phyloP scores from a whole-genome alignment of 2,113 vertebrate species.

The Malurus alboscapulatus region DNA sequence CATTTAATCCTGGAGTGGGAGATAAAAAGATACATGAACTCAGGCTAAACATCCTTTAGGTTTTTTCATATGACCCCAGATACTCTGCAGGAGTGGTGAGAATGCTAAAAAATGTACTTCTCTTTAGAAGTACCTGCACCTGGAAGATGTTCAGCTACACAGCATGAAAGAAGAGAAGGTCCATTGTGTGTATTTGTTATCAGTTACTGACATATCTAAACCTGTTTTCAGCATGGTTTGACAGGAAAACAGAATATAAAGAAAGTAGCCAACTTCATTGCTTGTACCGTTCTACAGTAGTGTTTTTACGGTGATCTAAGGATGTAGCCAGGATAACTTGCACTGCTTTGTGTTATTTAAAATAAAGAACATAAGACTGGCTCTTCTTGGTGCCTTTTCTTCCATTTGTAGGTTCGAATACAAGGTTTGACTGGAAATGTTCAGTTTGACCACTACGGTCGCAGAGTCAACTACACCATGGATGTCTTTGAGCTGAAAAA shows the following conservation, averaged over 20 bases:
- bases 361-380: background rate
- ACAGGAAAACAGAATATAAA: background rate
- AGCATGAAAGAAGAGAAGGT: background rate
- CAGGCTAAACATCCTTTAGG: background rate
- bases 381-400: background rate
- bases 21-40: background rate
- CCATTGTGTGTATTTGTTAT: background rate
- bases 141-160: background rate
- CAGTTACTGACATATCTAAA: background rate
- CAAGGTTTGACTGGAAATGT: constrained; percentile 96
- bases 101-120: background rate
- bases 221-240: background rate
- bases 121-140: background rate
- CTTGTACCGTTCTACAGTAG: background rate
- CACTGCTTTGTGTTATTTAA: background rate
- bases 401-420: constrained; percentile 86
- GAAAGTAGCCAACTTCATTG: background rate
- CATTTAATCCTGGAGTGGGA: background rate
- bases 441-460: constrained; percentile 97
- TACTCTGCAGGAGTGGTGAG: background rate
- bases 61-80: background rate
- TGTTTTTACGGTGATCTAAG: background rate
- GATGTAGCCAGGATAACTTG: background rate
- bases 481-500: constrained; percentile 96
- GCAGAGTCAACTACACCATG: constrained; percentile 96